Base-by-base conservation (phyloP, 2,113 vertebrate species). In the Chunga burmeisteri region DNA sequence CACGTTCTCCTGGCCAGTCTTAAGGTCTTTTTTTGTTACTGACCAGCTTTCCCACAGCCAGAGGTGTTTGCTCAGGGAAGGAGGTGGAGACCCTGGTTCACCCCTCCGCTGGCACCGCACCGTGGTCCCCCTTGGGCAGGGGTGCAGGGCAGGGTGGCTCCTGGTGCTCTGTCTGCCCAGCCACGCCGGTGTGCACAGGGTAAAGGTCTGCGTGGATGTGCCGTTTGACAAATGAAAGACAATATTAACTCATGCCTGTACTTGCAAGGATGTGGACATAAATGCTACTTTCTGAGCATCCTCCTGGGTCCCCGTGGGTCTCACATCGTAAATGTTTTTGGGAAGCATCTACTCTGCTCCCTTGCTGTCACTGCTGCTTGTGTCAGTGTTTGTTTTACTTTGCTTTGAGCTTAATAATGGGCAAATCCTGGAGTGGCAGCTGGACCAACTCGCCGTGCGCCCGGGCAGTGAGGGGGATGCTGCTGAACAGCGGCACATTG, bases 361-460 rank as follows among this genome's bases (percentile, higher is more conserved):
- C 32, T 90, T 91, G 71, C 53, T 75, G 58, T 49, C 46, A 50
- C 36, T 53, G 62, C 55, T 58, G 38, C 36, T 88, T 74, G 27
- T 65, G 44, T 83, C 61, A 49, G 23, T 90, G 47, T 91, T 92
- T 93, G 86, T 52, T 96, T 96, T 92, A 55, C 50, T 93, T 94
- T 81, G 15, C 62, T 94, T 84, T 85, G 63, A 89, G 68, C 58
- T 95, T 79, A 92, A 81, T 70, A 89, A 81, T 20, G 82, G 81
- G 47, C 59, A 88, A 56, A 84, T 86, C 82, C 53, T 70, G 75
- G 78, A 66, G 26, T 42, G 42, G 68, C 91, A 96, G 81, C 89
- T 96, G 91, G 61, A 52, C 82, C 2, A 36, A 78, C 78, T 73
- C 23, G 4, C 87, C 19, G 9, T 38, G 56, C 1, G 0, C 44